Base-by-base conservation (phyloP, 2,113 vertebrate genomes). In the Megaceryle torquata region DNA sequence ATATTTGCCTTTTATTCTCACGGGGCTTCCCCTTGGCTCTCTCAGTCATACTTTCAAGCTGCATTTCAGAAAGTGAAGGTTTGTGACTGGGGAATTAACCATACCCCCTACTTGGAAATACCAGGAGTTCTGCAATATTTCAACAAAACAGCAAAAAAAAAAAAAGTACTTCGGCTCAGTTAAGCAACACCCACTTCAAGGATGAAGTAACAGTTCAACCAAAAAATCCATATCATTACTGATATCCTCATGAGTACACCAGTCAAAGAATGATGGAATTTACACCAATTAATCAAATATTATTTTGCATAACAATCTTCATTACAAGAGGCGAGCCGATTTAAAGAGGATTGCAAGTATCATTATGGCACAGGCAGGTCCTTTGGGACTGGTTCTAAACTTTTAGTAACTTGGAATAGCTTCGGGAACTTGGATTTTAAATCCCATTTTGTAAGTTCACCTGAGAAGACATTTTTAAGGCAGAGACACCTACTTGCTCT, bases 401-500 rank as follows among this genome's bases (percentile, higher is more conserved):
- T 44, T 59, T 44, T 14, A 61, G 7, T 20, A 71, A n/a, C 21
- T 25, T n/a, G 33, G 33, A 74, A 63, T 0, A 70, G 31, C 50
- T 81, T 70, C 33, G 54, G 1, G 25, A 51, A 13, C 8, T 46
- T 13, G 3, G 16, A 13, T 20, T 69, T 89, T 7, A 65, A 69
- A 74, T 22, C 29, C 13, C 2, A 53, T 9, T 46, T 33, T 6
- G 1, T 19, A 70, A 16, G n/a, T 8, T 22, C 16, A 26, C 1
- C 8, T 15, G 9, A 43, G 29, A 26, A 67, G 22, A 35, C 21
- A 39, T 0, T 63, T 20, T 63, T 20, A 33, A 46, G 19, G 7
- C 35, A 87, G 35, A 60, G 51, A 46, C 28, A 98, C 99, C n/a
- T 97, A 99, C 99, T 99, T 91, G 99, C 99, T 99, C 99, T 98